Evolutionary conservation across 2,888 invertebrate genomes (phyloP).

Genomic region (Drosophila maculinotata): DNA sequence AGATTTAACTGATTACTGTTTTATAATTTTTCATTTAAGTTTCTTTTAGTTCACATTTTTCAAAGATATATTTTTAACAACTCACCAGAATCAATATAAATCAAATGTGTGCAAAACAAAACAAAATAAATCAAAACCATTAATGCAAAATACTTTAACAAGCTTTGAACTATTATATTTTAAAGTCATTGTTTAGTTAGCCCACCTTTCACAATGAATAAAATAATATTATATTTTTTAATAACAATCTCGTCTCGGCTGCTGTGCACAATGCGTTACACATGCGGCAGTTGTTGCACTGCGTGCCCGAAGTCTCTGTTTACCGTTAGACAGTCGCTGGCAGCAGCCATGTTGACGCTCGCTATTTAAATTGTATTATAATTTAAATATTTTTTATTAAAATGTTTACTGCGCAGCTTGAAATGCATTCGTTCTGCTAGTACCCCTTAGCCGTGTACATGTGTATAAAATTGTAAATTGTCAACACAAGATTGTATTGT

Average conservation of each 20-base stretch:
- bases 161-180: conserved; percentile 15
- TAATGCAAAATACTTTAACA: conserved; percentile 39
- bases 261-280: conserved; percentile 29
- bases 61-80: conserved; percentile 35
- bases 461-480: conserved; percentile 72
- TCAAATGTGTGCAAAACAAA: conserved; percentile 38
- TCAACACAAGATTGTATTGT: conserved; percentile 47
- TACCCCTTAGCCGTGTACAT: conserved; percentile 25
- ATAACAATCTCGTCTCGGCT: conserved; percentile 20
- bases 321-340: conserved; percentile 41
- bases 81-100: conserved; percentile 24
- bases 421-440: conserved; percentile 56
- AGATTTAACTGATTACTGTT: conserved; percentile 64
- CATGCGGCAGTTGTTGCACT: conserved; percentile 22
- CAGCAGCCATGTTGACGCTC: conserved; percentile 45
- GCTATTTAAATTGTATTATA: conserved; percentile 24
- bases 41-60: conserved; percentile 52
- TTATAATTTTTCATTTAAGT: conserved; percentile 50
- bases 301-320: conserved; percentile 18
- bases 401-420: conserved; percentile 48
- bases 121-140: conserved; percentile 26
- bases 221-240: conserved; percentile 4
- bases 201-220: conserved; percentile 20
- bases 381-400: conserved; percentile 9
- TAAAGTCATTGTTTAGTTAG: conserved; percentile 29